Evolutionary conservation across 2,797 vertebrate species (phyloP).

Genomic region (Sebastes cheni): DNA sequence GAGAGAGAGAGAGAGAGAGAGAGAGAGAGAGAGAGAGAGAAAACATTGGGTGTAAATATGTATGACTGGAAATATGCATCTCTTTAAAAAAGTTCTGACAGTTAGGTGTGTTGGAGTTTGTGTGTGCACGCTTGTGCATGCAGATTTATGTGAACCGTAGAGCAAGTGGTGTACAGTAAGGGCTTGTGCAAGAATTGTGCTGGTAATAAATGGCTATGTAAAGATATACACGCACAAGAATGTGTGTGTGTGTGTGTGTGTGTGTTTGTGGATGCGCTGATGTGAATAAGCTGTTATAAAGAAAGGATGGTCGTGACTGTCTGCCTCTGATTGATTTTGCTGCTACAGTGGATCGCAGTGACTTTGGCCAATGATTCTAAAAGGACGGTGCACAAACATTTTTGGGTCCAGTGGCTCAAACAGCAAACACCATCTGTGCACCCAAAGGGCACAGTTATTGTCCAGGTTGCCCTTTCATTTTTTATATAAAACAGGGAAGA

Average conservation of each 20-base stretch:
- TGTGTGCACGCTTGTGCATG: neutral
- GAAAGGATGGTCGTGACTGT: neutral
- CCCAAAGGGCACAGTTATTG: constrained; percentile 19
- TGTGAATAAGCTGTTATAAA: constrained; percentile 1
- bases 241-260: neutral
- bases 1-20: neutral
- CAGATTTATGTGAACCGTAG: neutral
- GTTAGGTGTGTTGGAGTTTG: neutral
- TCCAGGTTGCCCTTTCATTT: neutral
- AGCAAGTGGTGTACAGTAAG: neutral
- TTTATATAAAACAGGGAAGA: neutral
- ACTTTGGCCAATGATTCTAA: constrained; percentile 18
- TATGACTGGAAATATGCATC: constrained; percentile 15
- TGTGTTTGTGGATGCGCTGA: neutral
- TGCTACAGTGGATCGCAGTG: constrained; percentile 15
- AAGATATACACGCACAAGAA: neutral
- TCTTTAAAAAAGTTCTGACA: neutral
- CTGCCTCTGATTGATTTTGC: constrained; percentile 50
- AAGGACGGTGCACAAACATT: constrained; percentile 17
- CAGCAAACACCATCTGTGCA: constrained; percentile 24
- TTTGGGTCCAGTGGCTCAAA: constrained; percentile 31
- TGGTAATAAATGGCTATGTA: neutral
- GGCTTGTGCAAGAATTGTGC: neutral
- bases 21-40: neutral
- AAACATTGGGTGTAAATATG: constrained; percentile 33